Evolutionary conservation across 1,140 invertebrate genomes (phyloP).

Genomic region (Solen grandis): DNA sequence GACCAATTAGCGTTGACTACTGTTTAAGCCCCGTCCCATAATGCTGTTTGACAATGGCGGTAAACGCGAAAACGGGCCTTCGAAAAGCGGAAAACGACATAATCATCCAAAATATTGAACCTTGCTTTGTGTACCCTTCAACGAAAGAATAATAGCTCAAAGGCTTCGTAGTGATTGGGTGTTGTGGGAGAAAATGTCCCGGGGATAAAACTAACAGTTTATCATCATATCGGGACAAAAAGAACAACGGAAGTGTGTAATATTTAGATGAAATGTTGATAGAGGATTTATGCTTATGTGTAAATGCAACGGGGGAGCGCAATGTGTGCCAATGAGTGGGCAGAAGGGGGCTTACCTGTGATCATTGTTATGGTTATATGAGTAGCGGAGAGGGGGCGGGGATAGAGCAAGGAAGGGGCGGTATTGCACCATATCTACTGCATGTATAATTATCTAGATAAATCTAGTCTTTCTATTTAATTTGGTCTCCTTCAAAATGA

Average conservation of each 20-base stretch:
- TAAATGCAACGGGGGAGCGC: conserved; percentile 21
- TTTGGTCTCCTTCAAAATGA: too few relatives aligned
- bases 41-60: conserved; percentile 4
- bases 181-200: background rate
- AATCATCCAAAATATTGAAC: background rate
- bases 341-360: too few relatives aligned
- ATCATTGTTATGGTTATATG: too few relatives aligned
- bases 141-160: conserved; percentile 20
- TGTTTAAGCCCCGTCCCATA: conserved; percentile 29
- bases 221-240: conserved; percentile 24
- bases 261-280: conserved; percentile 44
- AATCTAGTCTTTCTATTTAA: too few relatives aligned
- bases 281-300: conserved; percentile 22
- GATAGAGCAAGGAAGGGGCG: too few relatives aligned
- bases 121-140: conserved; percentile 33
- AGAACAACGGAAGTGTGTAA: conserved; percentile 28
- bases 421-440: too few relatives aligned
- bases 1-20: conserved; percentile 37
- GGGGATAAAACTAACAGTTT: conserved; percentile 39
- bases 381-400: too few relatives aligned
- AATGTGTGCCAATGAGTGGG: too few relatives aligned
- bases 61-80: background rate
- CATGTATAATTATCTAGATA: too few relatives aligned
- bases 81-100: conserved; percentile 22
- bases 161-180: conserved; percentile 1